These are phyloP conservation scores for Luscinia megarhynchos DNA, from an alignment of 2,797 vertebrate species.

Conservation along the genomic window DNA sequence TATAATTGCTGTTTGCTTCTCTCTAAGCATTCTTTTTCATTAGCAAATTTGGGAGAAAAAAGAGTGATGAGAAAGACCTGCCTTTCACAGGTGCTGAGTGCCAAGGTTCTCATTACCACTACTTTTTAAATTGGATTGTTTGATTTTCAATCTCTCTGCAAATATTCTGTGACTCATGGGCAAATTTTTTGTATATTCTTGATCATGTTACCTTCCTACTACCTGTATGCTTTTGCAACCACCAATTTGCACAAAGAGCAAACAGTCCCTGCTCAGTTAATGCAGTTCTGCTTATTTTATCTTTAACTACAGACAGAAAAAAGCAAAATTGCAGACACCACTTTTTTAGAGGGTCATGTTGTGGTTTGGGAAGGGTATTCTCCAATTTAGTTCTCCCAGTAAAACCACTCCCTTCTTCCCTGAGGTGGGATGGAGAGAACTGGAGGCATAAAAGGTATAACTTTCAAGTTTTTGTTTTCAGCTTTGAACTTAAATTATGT, in stretches of 20 bases:
- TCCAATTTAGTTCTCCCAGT: not conserved
- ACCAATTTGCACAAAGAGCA: not conserved
- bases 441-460: not conserved
- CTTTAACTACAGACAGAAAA: not conserved
- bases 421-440: accelerated
- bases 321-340: not conserved
- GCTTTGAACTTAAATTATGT: not conserved
- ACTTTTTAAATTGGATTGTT: not conserved
- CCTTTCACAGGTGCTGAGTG: not conserved
- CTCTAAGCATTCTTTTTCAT: not conserved
- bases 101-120: not conserved
- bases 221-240: not conserved
- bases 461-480: not conserved
- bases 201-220: not conserved
- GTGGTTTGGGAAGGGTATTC: not conserved
- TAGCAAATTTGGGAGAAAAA: not conserved
- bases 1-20: not conserved
- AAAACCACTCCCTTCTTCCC: not conserved
- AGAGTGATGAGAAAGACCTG: not conserved
- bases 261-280: not conserved
- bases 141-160: not conserved
- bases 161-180: not conserved
- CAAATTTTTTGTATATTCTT: not conserved
- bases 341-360: not conserved
- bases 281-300: not conserved